Percentiles rank a stretch among this genome's conserved stretches.
phyloP scores from a whole-genome alignment of 2,888 invertebrate genomes.

The Drosophila helvetica region DNA sequence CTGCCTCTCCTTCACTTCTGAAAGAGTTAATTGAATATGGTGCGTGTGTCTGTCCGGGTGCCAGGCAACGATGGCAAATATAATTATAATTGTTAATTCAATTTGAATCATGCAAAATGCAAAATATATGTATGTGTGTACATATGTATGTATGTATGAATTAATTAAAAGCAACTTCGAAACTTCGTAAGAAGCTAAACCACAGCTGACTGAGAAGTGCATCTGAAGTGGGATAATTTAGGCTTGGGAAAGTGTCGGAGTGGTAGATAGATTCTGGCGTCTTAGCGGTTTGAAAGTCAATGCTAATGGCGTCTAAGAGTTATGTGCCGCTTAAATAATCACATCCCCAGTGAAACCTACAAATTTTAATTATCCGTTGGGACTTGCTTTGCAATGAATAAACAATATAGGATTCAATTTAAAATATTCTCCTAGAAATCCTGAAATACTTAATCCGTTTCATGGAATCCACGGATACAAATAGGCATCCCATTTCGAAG shows the following conservation, averaged over 20 bases:
- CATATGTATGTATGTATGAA: background rate
- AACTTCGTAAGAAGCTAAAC: background rate
- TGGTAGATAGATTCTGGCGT: no score
- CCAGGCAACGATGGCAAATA: conserved; percentile 34
- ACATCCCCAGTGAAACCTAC: background rate
- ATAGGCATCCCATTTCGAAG: background rate
- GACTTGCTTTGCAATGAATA: background rate
- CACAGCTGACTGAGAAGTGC: background rate
- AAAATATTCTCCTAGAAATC: no score
- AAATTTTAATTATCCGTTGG: background rate
- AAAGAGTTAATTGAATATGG: conserved; percentile 54
- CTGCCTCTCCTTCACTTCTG: conserved; percentile 26
- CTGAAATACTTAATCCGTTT: conserved; percentile 4
- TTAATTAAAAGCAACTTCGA: conserved; percentile 10
- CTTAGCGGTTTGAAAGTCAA: background rate
- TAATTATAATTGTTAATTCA: conserved; percentile 42
- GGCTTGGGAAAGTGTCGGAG: background rate
- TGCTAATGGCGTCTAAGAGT: background rate
- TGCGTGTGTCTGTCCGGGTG: conserved; percentile 30
- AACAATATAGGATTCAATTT: no score
- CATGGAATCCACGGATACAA: background rate
- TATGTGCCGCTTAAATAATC: background rate
- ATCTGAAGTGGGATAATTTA: background rate
- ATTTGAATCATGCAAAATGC: conserved; percentile 14
- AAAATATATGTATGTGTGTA: conserved; percentile 4